phyloP scores from a whole-genome alignment of 2,113 vertebrate species.

The Brachypodius melanocephalos region DNA sequence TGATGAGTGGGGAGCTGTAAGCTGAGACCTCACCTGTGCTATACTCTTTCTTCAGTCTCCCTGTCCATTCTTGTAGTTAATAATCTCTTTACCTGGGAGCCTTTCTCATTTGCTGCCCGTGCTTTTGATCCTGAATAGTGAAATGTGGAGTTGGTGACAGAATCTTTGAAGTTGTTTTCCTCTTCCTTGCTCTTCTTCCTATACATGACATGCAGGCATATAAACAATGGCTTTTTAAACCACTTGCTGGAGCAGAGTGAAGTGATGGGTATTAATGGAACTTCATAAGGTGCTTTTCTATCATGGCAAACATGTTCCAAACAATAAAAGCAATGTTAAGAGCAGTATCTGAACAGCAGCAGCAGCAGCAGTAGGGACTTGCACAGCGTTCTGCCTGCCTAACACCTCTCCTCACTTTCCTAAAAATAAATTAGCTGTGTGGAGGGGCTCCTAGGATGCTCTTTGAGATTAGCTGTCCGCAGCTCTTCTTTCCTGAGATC shows the following conservation, averaged over 20 bases:
- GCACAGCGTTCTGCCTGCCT: background rate
- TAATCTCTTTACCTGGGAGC: conserved; percentile 18
- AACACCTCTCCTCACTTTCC: background rate
- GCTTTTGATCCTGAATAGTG: conserved; percentile 6
- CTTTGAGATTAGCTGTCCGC: background rate
- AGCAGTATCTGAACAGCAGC: background rate
- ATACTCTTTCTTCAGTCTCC: background rate
- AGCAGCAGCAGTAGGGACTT: background rate
- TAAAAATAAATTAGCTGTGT: background rate
- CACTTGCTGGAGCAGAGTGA: background rate
- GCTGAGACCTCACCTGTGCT: background rate
- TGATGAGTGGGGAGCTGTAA: background rate
- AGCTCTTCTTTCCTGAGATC: background rate
- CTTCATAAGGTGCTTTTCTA: background rate
- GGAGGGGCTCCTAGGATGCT: background rate
- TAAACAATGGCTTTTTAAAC: background rate
- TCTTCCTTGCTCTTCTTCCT: background rate
- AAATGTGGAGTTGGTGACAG: background rate
- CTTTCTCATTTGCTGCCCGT: background rate
- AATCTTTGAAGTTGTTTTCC: background rate
- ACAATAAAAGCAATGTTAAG: background rate
- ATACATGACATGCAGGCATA: background rate
- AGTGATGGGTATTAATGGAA: background rate
- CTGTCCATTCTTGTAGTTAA: background rate
- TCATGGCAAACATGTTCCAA: background rate